Base-by-base conservation (phyloP, 2,888 invertebrate genomes). In the Drosophila colorata region DNA sequence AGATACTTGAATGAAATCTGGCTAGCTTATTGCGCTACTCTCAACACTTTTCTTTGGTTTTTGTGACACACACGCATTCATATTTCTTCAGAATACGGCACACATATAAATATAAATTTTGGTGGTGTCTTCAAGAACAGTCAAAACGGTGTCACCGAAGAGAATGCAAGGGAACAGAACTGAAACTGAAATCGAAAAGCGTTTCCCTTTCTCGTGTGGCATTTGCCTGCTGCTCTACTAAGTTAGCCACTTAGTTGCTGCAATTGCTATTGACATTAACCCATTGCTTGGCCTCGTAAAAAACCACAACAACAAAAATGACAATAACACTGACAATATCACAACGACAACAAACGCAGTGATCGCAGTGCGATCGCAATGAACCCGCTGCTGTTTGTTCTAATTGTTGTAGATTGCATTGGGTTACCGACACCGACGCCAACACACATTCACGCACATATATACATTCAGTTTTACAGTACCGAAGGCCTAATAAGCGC, bases 351-450 rank as follows among this genome's bases (percentile, higher is more conserved):
- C 55, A 53, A 64, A 53, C 51, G 46, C 58, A 58, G 58, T 63
- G 76, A 74, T 63, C 72, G 60, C 56, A 49, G 47, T 40, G 44
- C 55, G 76, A 82, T 86, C 83, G 67, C 87, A 81, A 67, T 81
- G 87, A 81, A 83, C 87, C 55, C 41, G 67, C 59, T 58, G 66
- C 53, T 78, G 74, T 81, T 86, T 75, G 72, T 82, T 82, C 82
- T 82, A 87, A 87, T 84, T 87, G 87, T 73, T 75, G 74, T 75
- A 77, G 71, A 74, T 74, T 82, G 84, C 80, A 87, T 58, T 64
- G 59, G 69, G 74, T 73, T 74, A 66, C 47, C 63, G 74, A 76
- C 78, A 69, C 41, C 43, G 52, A 48, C 43, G 16, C 40, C 20
- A 41, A 57, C 48, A 61, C 40, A 49, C 33, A 40, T 16, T 25